Evolutionary conservation across 2,888 invertebrate species (phyloP).

Genomic region (Calliscelio sp.): DNA sequence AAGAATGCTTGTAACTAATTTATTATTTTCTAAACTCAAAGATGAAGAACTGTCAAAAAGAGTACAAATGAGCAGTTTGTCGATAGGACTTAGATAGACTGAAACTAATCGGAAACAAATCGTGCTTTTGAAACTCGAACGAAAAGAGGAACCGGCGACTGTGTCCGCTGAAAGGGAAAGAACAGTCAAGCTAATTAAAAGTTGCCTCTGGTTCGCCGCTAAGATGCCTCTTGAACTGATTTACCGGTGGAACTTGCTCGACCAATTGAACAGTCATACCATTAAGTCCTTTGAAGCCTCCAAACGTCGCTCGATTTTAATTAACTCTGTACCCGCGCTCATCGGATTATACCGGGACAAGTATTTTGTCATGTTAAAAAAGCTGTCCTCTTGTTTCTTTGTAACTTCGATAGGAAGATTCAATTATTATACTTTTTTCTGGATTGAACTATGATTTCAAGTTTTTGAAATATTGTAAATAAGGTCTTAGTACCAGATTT

Average conservation of each 20-base stretch:
- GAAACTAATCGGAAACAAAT: constrained; percentile 68
- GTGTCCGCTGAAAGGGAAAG: constrained; percentile 46
- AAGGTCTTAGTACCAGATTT: too few species aligned
- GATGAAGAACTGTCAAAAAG: too few species aligned
- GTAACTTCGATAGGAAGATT: too few species aligned
- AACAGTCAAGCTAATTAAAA: constrained; percentile 69
- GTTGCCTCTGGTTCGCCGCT: constrained; percentile 64
- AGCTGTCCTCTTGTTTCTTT: too few species aligned
- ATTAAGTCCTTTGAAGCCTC: constrained; percentile 64
- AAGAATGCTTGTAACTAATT: too few species aligned
- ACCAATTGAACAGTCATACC: constrained; percentile 50
- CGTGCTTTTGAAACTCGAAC: constrained; percentile 54
- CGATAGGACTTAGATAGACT: constrained; percentile 59
- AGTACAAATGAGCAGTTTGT: constrained; percentile 18
- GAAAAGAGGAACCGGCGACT: constrained; percentile 32
- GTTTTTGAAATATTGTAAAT: too few species aligned
- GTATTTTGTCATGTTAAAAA: constrained; percentile 61
- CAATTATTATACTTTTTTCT: too few species aligned
- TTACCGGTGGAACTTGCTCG: constrained; percentile 57
- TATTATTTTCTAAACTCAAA: too few species aligned
- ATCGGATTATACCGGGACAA: constrained; percentile 57
- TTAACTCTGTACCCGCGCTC: constrained; percentile 56
- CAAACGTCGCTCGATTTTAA: constrained; percentile 64
- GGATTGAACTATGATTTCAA: too few species aligned
- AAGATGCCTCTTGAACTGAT: constrained; percentile 64